Percentiles rank a stretch among this genome's conserved stretches.
Conservation (phyloP, 2,888 invertebrate species). For the Trilocha varians region DNA sequence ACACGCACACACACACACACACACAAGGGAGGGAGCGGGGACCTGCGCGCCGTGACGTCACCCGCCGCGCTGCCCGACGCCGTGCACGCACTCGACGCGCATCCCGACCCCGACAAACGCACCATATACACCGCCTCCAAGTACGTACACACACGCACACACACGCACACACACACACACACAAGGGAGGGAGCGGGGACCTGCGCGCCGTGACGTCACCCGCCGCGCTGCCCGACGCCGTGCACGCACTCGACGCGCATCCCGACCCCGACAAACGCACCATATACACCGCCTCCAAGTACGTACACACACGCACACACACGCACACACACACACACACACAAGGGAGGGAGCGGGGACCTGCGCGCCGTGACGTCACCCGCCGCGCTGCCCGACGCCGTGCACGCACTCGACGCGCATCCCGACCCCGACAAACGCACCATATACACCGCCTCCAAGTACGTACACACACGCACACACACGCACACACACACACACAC, state of each 20-base stretch:
- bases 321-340: not conserved
- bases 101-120: conserved; percentile 37
- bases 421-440: conserved; percentile 24
- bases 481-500: not conserved
- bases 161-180: not conserved
- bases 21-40: too few species aligned
- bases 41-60: conserved; percentile 68
- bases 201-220: conserved; percentile 67
- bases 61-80: conserved; percentile 66
- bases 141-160: too few species aligned
- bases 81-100: conserved; percentile 79
- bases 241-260: conserved; percentile 80
- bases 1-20: not conserved
- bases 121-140: conserved; percentile 85
- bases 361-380: conserved; percentile 67
- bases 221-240: conserved; percentile 65
- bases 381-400: conserved; percentile 65
- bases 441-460: conserved; percentile 89
- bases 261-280: conserved; percentile 24
- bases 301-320: too few species aligned
- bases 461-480: too few species aligned
- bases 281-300: conserved; percentile 89
- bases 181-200: conserved; percentile 81
- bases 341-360: conserved; percentile 81
- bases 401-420: conserved; percentile 80